Evolutionary conservation across 2,797 vertebrate genomes (phyloP).

Genomic region (Rhodeus uyekii): DNA sequence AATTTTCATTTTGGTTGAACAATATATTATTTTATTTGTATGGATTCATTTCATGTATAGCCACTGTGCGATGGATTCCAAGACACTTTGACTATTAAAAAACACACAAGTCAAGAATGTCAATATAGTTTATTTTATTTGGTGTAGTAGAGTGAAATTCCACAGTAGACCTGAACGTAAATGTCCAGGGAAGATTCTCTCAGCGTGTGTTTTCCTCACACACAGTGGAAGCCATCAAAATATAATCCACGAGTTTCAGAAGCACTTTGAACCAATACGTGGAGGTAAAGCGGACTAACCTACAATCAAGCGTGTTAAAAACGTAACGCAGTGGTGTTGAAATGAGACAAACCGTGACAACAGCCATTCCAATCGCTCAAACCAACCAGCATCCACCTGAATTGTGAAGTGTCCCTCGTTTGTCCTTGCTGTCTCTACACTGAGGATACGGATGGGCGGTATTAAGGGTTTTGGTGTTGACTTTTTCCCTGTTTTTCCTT

Average conservation of each 20-base stretch:
- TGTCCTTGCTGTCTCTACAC: conserved; percentile 39
- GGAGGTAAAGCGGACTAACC: conserved; percentile 61
- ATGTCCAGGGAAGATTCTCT: conserved; percentile 58
- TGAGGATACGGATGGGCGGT: conserved; percentile 55
- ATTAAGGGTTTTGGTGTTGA: conserved; percentile 75
- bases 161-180: conserved; percentile 58
- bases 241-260: conserved; percentile 53
- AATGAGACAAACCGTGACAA: conserved; percentile 45
- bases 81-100: conserved; percentile 21
- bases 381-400: conserved; percentile 37
- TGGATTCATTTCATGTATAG: not conserved
- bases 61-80: not conserved
- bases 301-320: conserved; percentile 60
- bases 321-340: conserved; percentile 43
- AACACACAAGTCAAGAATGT: conserved; percentile 29
- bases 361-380: conserved; percentile 27
- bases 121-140: conserved; percentile 69
- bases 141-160: conserved; percentile 68
- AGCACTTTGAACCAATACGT: conserved; percentile 62
- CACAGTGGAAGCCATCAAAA: conserved; percentile 55
- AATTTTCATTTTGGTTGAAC: not conserved
- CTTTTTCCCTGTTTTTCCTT: conserved; percentile 74
- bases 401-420: conserved; percentile 34
- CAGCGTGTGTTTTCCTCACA: conserved; percentile 50
- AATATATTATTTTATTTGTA: not conserved